phyloP scores from a whole-genome alignment of 2,113 vertebrate genomes.

The Oostethus manadensis region DNA sequence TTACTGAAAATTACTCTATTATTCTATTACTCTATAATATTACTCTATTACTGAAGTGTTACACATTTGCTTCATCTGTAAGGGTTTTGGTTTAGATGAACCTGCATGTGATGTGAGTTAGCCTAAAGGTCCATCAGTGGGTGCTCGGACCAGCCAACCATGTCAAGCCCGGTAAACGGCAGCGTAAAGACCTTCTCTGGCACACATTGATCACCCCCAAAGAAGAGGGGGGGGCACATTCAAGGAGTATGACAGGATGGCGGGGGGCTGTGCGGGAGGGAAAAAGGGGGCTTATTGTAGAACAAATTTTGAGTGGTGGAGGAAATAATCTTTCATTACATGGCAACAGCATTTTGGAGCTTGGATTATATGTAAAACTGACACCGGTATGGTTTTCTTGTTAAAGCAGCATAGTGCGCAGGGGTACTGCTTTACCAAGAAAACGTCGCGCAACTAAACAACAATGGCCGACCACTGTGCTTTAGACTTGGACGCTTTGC shows the following conservation, averaged over 20 bases:
- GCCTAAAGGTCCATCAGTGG: constrained; percentile 31
- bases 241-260: constrained; percentile 47
- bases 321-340: not conserved
- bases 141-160: constrained; percentile 49
- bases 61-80: not conserved
- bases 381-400: no score
- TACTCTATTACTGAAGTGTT: not conserved
- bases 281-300: constrained; percentile 37
- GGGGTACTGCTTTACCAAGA: no score
- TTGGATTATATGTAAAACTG: no score
- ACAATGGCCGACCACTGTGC: no score
- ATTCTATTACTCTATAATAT: no score
- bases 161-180: constrained; percentile 45
- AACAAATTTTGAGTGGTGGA: constrained; percentile 10
- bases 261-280: constrained; percentile 34
- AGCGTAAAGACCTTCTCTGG: constrained; percentile 60
- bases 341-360: no score
- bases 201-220: constrained; percentile 64
- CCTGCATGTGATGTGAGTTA: constrained; percentile 35
- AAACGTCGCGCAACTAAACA: no score
- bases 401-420: no score
- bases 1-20: no score
- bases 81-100: not conserved
- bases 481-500: no score
- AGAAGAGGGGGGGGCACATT: constrained; percentile 42